Evolutionary conservation across 2,113 vertebrate genomes (phyloP), one percentile per base, ranked within the genome.

Genomic region (Cyprichromis sp.): DNA sequence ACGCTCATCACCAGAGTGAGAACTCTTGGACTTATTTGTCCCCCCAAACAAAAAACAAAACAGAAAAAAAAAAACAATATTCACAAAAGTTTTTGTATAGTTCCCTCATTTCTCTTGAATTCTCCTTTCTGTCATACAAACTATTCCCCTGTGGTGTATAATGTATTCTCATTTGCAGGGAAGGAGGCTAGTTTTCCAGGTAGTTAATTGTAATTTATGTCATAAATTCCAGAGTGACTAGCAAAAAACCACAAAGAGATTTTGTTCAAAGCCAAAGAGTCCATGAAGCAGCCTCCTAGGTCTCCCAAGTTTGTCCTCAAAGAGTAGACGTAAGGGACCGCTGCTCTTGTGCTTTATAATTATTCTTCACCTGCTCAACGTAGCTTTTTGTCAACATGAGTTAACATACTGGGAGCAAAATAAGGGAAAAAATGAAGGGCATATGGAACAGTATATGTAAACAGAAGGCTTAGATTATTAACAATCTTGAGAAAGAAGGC

Each of bases 121-220:
- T 31, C 55, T 36, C 73, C 6, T 54, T 63, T 82, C 78, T 73
- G 26, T 82, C 16, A 10, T 55, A 34, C 16, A 78, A 31, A 50
- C 26, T 50, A 31, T 83, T 86, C 17, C 68, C 57, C 59, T 61
- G 52, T 59, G 57, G 53, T 79, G 36, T 84, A 82, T 68, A 79
- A 55, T 86, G 85, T 79, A 61, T 86, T 91, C 63, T 92, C 68
- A 76, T 88, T 87, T 66, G 17, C 80, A 57, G 47, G 47, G 54
- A 78, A 92, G 88, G 89, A 84, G 89, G 80, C 86, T 82, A 81
- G 79, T 89, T 94, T 94, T 94, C 86, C 85, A 92, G 88, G 86
- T 95, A 92, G 87, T 94, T 94, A 91, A 94, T 93, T 92, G 88
- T 92, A 92, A 94, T 95, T 95, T 92, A 95, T 92, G 91, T 88